Evolutionary conservation across 2,888 invertebrate species (phyloP), one percentile per base, ranked within the genome.

Genomic region (Apamea epomidion): DNA sequence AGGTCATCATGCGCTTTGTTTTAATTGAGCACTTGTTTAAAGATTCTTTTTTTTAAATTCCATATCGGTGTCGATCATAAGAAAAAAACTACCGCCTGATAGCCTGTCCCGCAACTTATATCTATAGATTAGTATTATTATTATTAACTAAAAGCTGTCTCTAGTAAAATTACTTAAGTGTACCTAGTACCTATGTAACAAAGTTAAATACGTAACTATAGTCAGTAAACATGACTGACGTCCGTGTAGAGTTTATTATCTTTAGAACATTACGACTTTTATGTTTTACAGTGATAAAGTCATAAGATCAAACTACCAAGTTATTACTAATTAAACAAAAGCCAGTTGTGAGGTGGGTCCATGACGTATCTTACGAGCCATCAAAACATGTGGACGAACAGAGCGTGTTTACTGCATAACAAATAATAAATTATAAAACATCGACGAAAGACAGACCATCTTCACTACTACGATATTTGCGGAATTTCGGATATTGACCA

Each of bases 261-360:
- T 78, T 76, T 29, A 29, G 14, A 77, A 65, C 10, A 45, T 71
- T 60, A 37, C 58, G 14, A 37, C 4, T 37, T 58, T 65, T 65
- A 42, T 65, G 54, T 25, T 58, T 51, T 79, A 60, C 29, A 65
- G 32, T 79, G 60, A 62, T 71, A 67, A 67, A 54, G 21, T 64
- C 64, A 25, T 51, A 74, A 37, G 42, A 73, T 74, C 64, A 64
- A 32, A 58, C 32, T 32, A 74, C 74, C 69, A 58, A 69, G 74
- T 82, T 67, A 60, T 69, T 18, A 69, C 37, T 51, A 32, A 32
- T 73, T 51, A 64, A 64, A 82, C 68, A 64, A 80, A 80, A 65
- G 74, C 42, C 45, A 45, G 64, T 74, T 74, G 32, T 81, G 29
- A 60, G 37, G 58, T 70, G 60, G 51, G 74, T 65, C 45, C 21